Conservation (phyloP, 2,888 invertebrate genomes). For the Tachystola acroxantha region DNA sequence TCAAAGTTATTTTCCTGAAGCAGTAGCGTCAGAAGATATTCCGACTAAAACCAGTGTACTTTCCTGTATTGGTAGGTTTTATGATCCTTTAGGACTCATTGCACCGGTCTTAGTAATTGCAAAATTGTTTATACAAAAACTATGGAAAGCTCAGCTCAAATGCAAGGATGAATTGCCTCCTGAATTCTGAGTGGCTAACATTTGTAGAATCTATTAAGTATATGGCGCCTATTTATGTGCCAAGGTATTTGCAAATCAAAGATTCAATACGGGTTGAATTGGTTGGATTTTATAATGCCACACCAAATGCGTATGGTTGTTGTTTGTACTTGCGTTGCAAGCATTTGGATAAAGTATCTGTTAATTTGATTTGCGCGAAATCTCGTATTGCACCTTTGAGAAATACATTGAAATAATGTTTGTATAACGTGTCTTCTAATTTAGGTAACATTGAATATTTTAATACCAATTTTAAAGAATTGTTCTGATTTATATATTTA, state of each 20-base stretch:
- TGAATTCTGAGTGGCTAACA: not conserved
- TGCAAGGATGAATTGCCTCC: not conserved
- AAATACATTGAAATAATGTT: constrained; percentile 1
- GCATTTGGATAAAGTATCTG: too few relatives aligned
- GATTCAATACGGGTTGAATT: not conserved
- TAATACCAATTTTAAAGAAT: not conserved
- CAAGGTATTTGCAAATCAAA: not conserved
- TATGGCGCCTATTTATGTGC: not conserved
- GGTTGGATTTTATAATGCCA: constrained; percentile 1
- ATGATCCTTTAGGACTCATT: constrained; percentile 5
- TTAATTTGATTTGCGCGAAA: constrained; percentile 9
- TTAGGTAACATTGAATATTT: not conserved
- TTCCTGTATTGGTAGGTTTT: constrained; percentile 2
- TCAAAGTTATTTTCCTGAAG: not conserved
- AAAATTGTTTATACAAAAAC: constrained; percentile 1
- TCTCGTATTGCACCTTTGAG: constrained; percentile 7
- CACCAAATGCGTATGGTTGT: constrained; percentile 7
- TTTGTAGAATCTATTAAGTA: too few relatives aligned
- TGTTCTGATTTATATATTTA: not conserved
- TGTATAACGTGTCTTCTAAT: not conserved
- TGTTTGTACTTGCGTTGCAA: too few relatives aligned
- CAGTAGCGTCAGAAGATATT: not conserved
- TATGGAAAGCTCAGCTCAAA: not conserved
- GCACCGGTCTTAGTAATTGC: constrained; percentile 2
- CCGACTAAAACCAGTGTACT: constrained; percentile 1